These are phyloP conservation scores for Cirrhinus mrigala DNA, from an alignment of 2,797 vertebrate species.

Conservation along the genomic window DNA sequence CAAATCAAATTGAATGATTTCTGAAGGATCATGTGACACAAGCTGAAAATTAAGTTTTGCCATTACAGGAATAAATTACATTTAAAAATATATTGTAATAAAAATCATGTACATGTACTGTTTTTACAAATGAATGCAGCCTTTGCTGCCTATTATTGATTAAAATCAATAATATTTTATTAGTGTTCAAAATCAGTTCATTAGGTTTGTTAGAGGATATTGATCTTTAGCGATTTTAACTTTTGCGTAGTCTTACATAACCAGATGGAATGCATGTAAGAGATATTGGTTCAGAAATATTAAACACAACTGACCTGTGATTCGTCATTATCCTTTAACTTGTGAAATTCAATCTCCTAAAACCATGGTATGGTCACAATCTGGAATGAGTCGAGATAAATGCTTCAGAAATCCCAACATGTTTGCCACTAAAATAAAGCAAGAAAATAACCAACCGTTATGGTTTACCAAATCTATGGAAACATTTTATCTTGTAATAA, in stretches of 20 bases:
- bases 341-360: slow-evolving; percentile 14
- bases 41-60: not conserved
- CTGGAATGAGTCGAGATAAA: not conserved
- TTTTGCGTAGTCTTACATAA: not conserved
- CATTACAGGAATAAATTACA: not conserved
- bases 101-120: no score
- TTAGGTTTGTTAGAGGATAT: not conserved
- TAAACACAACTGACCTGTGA: not conserved
- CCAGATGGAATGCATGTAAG: not conserved
- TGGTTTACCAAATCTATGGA: not conserved
- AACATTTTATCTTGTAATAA: not conserved
- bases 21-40: not conserved
- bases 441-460: not conserved
- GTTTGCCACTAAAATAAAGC: not conserved
- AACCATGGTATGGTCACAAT: not conserved
- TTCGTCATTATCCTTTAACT: slow-evolving; percentile 4
- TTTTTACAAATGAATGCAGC: no score
- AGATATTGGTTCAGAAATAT: not conserved
- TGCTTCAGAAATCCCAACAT: not conserved
- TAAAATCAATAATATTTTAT: not conserved
- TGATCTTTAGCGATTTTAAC: not conserved
- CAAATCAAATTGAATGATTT: not conserved
- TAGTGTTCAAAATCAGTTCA: not conserved
- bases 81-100: not conserved
- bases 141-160: not conserved